These are phyloP conservation scores for Lordiphosa andalusiaca DNA, from an alignment of 2,888 invertebrate species.

Conservation along the genomic window DNA sequence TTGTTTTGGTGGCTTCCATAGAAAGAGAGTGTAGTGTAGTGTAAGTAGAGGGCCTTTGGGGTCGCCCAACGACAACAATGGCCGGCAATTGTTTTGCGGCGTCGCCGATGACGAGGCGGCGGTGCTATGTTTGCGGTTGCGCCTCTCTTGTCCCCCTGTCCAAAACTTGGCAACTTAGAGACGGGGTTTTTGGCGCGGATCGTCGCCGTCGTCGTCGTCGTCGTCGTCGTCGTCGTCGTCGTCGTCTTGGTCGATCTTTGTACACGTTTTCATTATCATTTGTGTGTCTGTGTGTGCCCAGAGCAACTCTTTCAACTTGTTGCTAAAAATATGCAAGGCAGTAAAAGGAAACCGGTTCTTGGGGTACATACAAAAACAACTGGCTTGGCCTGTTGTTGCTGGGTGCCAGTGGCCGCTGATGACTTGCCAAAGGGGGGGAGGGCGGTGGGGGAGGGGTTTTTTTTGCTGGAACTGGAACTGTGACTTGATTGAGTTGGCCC, in stretches of 20 bases:
- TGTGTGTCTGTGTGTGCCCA: conserved; percentile 20
- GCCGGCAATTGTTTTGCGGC: conserved; percentile 64
- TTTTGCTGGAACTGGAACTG: conserved; percentile 36
- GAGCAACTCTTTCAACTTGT: conserved; percentile 60
- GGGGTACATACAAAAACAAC: conserved; percentile 21
- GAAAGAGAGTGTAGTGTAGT: too few relatives aligned
- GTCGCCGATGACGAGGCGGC: conserved; percentile 36
- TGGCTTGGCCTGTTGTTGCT: conserved; percentile 58
- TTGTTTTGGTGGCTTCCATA: too few relatives aligned
- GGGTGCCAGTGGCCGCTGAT: conserved; percentile 54
- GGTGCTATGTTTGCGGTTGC: conserved; percentile 35
- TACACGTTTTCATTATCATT: conserved; percentile 57
- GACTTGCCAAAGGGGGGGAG: background rate
- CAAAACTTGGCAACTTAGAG: conserved; percentile 6
- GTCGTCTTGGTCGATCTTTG: conserved; percentile 47
- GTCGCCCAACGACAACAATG: conserved; percentile 55
- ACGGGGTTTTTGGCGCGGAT: conserved; percentile 31
- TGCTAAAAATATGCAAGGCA: conserved; percentile 71
- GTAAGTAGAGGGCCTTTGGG: background rate
- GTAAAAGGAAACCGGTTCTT: conserved; percentile 66
- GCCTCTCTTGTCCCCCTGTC: conserved; percentile 16
- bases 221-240: conserved; percentile 51
- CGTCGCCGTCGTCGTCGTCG: conserved; percentile 39
- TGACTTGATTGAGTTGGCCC: conserved; percentile 63
- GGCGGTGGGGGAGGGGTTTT: background rate